Conservation (phyloP, 2,113 vertebrate genomes). For the Chaetura pelagica region DNA sequence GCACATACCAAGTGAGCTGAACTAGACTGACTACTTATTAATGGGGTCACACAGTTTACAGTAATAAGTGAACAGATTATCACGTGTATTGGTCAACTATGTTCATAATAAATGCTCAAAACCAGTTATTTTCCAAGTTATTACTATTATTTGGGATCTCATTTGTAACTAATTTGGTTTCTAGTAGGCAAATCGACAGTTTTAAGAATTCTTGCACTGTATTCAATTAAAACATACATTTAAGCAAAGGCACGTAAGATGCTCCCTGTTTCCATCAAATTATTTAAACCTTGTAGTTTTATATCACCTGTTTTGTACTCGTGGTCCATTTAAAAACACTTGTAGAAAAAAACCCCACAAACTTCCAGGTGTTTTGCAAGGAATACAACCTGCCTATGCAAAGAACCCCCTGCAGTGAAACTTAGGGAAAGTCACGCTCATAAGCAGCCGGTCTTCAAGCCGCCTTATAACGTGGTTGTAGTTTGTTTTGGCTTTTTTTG, state of each 20-base stretch:
- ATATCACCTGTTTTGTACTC: background rate
- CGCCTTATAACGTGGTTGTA: rapidly evolving
- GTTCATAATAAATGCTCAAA: background rate
- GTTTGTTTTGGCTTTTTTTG: too few species aligned
- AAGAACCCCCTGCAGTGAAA: background rate
- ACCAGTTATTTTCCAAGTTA: background rate
- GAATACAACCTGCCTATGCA: background rate
- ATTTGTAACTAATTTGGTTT: background rate
- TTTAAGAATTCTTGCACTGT: background rate
- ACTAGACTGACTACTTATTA: background rate
- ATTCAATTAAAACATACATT: background rate
- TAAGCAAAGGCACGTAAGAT: background rate
- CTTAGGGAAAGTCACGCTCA: background rate
- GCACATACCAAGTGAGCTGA: background rate
- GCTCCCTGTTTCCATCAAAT: background rate
- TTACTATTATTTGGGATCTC: background rate
- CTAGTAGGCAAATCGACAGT: background rate
- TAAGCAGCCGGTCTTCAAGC: background rate
- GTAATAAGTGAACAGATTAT: background rate
- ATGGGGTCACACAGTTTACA: rapidly evolving
- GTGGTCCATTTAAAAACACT: background rate
- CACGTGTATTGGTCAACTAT: background rate
- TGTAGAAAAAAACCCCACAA: background rate
- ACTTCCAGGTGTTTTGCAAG: background rate
- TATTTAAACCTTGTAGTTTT: background rate